Percentiles rank a stretch among this genome's conserved stretches.
Evolutionary conservation across 2,113 vertebrate species (phyloP).

Genomic region (Neomonachus schauinslandi): DNA sequence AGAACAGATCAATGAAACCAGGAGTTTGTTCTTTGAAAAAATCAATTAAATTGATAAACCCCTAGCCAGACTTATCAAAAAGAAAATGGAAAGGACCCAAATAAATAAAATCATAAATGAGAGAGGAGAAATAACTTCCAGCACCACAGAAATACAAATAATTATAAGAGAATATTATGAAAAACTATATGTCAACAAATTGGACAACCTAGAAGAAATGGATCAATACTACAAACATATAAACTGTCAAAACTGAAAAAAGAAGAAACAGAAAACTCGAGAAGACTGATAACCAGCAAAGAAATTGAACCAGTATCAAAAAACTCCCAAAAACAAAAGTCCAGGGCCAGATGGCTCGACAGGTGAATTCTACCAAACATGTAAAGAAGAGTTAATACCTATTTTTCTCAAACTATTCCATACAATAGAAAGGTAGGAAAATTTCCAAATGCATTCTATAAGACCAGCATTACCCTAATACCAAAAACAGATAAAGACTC

Average conservation of each 20-base stretch:
- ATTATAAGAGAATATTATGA: too few relatives aligned
- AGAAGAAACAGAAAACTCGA: neutral
- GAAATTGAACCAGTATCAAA: neutral
- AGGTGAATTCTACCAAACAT: neutral
- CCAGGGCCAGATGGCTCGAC: neutral
- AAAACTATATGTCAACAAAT: too few relatives aligned
- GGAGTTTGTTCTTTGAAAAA: too few relatives aligned
- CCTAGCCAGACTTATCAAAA: too few relatives aligned
- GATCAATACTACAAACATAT: neutral
- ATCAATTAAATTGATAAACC: too few relatives aligned
- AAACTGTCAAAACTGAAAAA: neutral
- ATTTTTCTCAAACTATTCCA: neutral
- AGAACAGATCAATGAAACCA: too few relatives aligned
- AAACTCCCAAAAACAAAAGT: neutral
- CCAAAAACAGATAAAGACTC: neutral
- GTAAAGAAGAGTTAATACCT: neutral
- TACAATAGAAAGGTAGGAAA: neutral
- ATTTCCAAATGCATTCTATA: neutral
- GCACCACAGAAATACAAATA: too few relatives aligned
- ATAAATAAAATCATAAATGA: too few relatives aligned
- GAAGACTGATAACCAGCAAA: neutral
- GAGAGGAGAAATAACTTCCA: too few relatives aligned
- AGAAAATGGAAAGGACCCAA: too few relatives aligned
- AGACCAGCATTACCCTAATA: neutral
- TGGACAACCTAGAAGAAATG: too few relatives aligned